A percentile compares a stretch with the other conserved stretches of the same genome.
phyloP scores from a whole-genome alignment of 2,888 invertebrate species.

The Drosophila demipolita region DNA sequence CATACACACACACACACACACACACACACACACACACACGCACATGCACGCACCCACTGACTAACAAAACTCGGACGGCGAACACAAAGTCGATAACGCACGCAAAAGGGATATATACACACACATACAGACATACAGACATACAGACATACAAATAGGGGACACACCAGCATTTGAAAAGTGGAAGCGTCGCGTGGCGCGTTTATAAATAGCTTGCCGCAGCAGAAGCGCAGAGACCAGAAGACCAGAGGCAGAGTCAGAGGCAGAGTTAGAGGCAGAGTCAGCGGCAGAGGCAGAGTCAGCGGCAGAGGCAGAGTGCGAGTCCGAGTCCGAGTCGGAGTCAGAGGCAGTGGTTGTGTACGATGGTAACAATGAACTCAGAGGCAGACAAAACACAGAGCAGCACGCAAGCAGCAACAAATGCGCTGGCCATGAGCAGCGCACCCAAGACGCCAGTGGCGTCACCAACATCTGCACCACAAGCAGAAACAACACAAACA shows the following conservation, averaged over 20 bases:
- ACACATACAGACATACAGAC: slow-evolving; percentile 8
- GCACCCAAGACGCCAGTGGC: slow-evolving; percentile 64
- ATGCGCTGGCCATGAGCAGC: slow-evolving; percentile 68
- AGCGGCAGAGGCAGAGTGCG: neutral
- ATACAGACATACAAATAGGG: slow-evolving; percentile 3
- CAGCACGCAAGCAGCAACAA: slow-evolving; percentile 72
- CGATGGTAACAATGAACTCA: slow-evolving; percentile 85
- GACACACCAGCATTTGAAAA: slow-evolving; percentile 37
- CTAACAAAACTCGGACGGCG: slow-evolving; percentile 1
- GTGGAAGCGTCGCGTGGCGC: slow-evolving; percentile 12
- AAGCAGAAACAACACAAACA: slow-evolving; percentile 9
- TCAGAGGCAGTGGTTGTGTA: slow-evolving; percentile 39
- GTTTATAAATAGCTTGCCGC: slow-evolving; percentile 49
- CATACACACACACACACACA: slow-evolving; percentile 15
- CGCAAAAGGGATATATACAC: slow-evolving; percentile 27
- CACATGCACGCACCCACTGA: slow-evolving; percentile 14
- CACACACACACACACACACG: slow-evolving; percentile 16
- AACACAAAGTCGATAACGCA: slow-evolving; percentile 40
- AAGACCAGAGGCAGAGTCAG: neutral
- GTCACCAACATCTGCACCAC: slow-evolving; percentile 24
- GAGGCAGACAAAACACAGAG: slow-evolving; percentile 84
- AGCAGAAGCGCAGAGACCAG: slow-evolving; percentile 31
- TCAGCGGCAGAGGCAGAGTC: neutral
- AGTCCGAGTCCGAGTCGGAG: neutral
- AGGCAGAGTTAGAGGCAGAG: neutral